phyloP scores from a whole-genome alignment of 2,888 invertebrate genomes.

The Tineola bisselliella region DNA sequence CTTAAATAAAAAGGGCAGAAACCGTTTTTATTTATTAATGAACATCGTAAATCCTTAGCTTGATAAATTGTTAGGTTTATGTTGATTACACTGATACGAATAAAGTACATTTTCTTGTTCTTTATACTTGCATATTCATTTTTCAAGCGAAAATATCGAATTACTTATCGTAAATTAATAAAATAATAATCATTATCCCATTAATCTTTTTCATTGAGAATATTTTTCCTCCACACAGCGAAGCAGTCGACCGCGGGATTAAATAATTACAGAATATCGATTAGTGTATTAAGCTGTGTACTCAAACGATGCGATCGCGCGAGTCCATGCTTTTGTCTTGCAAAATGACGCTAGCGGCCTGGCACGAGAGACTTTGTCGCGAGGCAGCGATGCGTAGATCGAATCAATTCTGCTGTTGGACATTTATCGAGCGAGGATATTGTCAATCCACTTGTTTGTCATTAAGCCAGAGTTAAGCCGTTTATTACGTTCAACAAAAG shows the following conservation, averaged over 20 bases:
- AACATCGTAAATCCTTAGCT: too few relatives aligned
- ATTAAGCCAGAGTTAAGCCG: slow-evolving; percentile 27
- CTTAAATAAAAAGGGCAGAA: not conserved
- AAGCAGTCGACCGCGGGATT: slow-evolving; percentile 23
- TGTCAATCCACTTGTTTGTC: slow-evolving; percentile 26
- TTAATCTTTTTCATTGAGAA: slow-evolving; percentile 9
- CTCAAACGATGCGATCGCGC: slow-evolving; percentile 24
- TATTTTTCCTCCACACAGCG: slow-evolving; percentile 15
- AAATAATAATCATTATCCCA: not conserved
- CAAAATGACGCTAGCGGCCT: slow-evolving; percentile 31
- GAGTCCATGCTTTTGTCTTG: slow-evolving; percentile 39
- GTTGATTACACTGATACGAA: too few relatives aligned
- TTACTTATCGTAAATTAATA: not conserved
- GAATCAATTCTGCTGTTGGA: slow-evolving; percentile 13
- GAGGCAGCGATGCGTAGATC: slow-evolving; percentile 28
- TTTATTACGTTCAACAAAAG: slow-evolving; percentile 29
- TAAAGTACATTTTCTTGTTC: too few relatives aligned
- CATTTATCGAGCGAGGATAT: slow-evolving; percentile 1
- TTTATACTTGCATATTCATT: too few relatives aligned
- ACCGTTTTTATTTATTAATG: not conserved
- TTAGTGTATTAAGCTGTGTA: slow-evolving; percentile 30
- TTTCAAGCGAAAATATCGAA: not conserved
- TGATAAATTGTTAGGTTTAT: too few relatives aligned
- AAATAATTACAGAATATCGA: slow-evolving; percentile 32
- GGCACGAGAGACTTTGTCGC: slow-evolving; percentile 40